These are phyloP conservation scores for Meandrusa payeni DNA, from an alignment of 2,888 invertebrate genomes.

Conservation along the genomic window DNA sequence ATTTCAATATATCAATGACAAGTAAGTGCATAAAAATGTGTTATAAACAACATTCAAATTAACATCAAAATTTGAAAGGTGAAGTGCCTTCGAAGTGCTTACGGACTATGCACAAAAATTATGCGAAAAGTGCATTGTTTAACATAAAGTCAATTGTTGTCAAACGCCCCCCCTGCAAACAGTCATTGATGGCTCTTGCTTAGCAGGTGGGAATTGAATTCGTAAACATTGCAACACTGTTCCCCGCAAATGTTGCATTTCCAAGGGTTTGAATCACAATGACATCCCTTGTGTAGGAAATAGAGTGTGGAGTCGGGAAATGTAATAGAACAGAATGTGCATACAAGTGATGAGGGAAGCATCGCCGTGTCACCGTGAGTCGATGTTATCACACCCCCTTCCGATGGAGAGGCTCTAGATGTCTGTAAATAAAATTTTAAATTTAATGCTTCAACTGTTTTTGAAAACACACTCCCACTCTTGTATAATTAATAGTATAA, in stretches of 20 bases:
- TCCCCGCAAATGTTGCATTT: conserved; percentile 99
- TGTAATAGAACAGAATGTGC: conserved; percentile 95
- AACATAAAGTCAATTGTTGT: conserved; percentile 52
- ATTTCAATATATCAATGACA: background rate
- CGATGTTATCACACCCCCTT: conserved; percentile 85
- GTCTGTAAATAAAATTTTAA: conserved; percentile 42
- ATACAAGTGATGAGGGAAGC: conserved; percentile 84
- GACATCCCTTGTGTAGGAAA: conserved; percentile 98
- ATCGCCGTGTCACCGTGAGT: conserved; percentile 83
- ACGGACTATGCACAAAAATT: conserved; percentile 54
- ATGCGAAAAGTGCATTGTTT: conserved; percentile 53
- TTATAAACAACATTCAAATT: conserved; percentile 22
- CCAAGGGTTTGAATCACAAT: conserved; percentile 97
- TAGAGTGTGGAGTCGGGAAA: conserved; percentile 98
- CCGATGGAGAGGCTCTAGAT: conserved; percentile 70
- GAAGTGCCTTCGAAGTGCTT: conserved; percentile 67
- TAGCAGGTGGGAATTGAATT: conserved; percentile 97
- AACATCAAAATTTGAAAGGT: conserved; percentile 35
- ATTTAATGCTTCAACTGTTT: conserved; percentile 1
- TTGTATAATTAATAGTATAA: no score
- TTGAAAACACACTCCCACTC: no score
- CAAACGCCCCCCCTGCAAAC: conserved; percentile 75
- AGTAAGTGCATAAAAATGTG: conserved; percentile 19
- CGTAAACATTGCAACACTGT: conserved; percentile 96
- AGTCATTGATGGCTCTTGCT: conserved; percentile 95